Base-by-base conservation (phyloP, 2,888 invertebrate genomes). In the Acronicta leporina region DNA sequence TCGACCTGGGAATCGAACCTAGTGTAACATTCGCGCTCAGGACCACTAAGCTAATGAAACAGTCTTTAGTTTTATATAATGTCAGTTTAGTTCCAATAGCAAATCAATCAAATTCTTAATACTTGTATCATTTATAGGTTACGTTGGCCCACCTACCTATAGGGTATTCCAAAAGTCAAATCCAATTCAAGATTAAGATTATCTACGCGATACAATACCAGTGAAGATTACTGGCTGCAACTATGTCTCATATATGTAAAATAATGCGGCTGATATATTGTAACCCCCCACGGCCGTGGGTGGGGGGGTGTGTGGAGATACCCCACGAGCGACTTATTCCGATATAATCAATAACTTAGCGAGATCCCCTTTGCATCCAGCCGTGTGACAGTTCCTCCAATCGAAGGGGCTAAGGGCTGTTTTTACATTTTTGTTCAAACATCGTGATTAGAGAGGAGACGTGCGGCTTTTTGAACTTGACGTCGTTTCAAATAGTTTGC, bases 321-420 rank as follows among this genome's bases (percentile, higher is more conserved):
- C 86, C 88, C 89, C 88, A 82, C 90, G 81, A 85, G 87, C 91
- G 93, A 92, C 94, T 94, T 94, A 94, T 94, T 94, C 91, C 94
- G 90, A 94, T 94, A 94, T 94, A 94, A 94, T 94, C 94, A 94
- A 94, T 94, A 94, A 94, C 94, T 94, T 93, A 94, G 92, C 90
- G 88, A 92, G 92, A 94, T 94, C 94, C 94, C 94, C 94, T 94
- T 94, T 94, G 94, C 94, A 94, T 94, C 92, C 92, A 90, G 85
- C 87, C 90, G 87, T 89, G 93, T 93, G 94, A 94, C 94, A 94
- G 92, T 92, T 92, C 86, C 87, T 89, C 86, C 91, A 88, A 92
- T 90, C 92, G 91, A 87, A 88, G 77, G 73, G 73, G 80, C 87
- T 86, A 88, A 90, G 89, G 91, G 77, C 89, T 88, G 78, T 65